Base-by-base conservation (phyloP, 2,888 invertebrate genomes). In the Spilarctia lutea region DNA sequence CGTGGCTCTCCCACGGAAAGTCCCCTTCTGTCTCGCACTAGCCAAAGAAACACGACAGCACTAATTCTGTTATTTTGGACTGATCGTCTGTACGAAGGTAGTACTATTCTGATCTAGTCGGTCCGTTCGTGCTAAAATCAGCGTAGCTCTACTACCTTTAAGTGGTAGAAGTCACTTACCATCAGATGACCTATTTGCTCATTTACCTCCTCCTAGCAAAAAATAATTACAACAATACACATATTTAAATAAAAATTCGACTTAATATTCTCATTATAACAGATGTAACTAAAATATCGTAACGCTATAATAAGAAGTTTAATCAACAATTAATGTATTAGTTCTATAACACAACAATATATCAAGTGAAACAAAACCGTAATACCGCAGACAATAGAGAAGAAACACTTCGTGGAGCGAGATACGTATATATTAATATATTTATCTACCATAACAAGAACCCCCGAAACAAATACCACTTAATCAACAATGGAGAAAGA, bases 401-500 rank as follows among this genome's bases (percentile, higher is more conserved):
- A 69, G 68, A 75, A 75, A 72, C 67, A 74, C 68, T 72, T 66
- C 65, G 70, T 70, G 66, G 33, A 16, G 35, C 27, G 13, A 27
- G 45, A 79, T 76, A 79, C 73, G 52, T 56, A 56, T 8, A 73
- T 75, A 78, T 72, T 74, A 81, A 79, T 78, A 76, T 69, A 81
- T 83, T 75, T 78, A 76, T 73, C 73, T 73, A 39, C 35, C 79
- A 74, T 76, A 76, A 79, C 65, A 84, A 75, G 39, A 71, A 68
- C 67, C 68, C 42, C 56, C 65, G 69, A 81, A 79, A 83, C 75
- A 79, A 83, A 84, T 75, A 79, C 76, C 69, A 81, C 77, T 81
- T 81, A 82, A 85, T 85, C 82, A 83, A 82, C 79, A 85, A 83
- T 82, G 77, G 67, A 79, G 79, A 82, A 83, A 83, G 83, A 82